A percentile compares a stretch with the other conserved stretches of the same genome.
phyloP scores from a whole-genome alignment of 2,797 vertebrate genomes.

The Sebastes trivittatus region DNA sequence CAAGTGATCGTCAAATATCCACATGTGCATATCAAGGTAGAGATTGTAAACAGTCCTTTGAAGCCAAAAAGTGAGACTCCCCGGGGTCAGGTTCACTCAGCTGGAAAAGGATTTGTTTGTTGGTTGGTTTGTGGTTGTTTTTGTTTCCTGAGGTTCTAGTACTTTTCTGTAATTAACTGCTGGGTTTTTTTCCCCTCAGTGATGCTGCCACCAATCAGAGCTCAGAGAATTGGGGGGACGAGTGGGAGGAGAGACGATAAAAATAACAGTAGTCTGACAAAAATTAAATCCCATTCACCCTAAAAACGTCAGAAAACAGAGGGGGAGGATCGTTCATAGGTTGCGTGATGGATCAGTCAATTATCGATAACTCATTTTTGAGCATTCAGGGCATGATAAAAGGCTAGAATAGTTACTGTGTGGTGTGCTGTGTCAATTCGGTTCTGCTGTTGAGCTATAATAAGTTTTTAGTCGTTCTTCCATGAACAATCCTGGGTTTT shows the following conservation, averaged over 20 bases:
- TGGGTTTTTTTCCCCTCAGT: constrained; percentile 42
- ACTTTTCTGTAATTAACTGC: constrained; percentile 52
- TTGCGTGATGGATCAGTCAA: background rate
- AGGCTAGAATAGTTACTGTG: background rate
- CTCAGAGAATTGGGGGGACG: constrained; percentile 34
- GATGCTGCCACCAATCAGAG: constrained; percentile 58
- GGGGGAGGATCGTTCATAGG: background rate
- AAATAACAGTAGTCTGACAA: constrained; percentile 52
- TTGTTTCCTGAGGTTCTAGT: constrained; percentile 71
- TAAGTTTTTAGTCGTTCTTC: background rate
- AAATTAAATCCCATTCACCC: constrained; percentile 38
- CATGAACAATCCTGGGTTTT: constrained; percentile 16
- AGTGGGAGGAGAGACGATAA: constrained; percentile 19
- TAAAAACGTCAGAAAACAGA: constrained; percentile 2
- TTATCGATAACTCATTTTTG: constrained; percentile 1
- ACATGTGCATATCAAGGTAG: constrained; percentile 80
- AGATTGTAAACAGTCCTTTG: constrained; percentile 81
- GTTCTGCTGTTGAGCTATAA: background rate
- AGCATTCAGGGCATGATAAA: background rate
- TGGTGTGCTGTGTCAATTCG: constrained; percentile 11
- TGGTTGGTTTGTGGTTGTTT: constrained; percentile 37
- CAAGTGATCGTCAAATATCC: constrained; percentile 80
- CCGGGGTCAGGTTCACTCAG: constrained; percentile 51
- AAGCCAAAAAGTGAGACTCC: constrained; percentile 65
- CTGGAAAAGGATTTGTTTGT: constrained; percentile 43